Percentiles rank a stretch among this genome's conserved stretches.
These are phyloP conservation scores for Agonopterix alstromeriana DNA, from an alignment of 2,888 invertebrate genomes.

Conservation along the genomic window DNA sequence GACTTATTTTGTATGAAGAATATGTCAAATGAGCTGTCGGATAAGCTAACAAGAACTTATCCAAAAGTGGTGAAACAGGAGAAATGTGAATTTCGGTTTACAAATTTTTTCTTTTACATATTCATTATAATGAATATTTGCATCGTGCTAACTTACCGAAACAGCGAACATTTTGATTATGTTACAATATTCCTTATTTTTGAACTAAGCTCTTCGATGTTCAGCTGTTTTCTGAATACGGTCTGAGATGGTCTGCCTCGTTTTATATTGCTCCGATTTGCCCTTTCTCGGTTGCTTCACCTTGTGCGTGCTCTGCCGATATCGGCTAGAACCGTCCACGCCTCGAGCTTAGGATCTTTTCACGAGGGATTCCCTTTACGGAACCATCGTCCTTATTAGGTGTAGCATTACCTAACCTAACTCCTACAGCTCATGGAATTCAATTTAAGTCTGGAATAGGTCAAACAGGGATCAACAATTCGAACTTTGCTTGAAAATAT, in stretches of 20 bases:
- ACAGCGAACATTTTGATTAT: conserved; percentile 36
- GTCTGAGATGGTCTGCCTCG: conserved; percentile 62
- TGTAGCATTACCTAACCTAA: neutral
- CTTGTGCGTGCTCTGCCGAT: conserved; percentile 60
- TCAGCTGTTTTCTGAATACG: conserved; percentile 61
- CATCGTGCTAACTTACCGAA: conserved; percentile 43
- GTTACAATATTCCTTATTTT: conserved; percentile 19
- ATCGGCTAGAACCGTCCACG: conserved; percentile 40
- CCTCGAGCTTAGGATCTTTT: conserved; percentile 27
- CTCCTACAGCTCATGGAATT: conserved; percentile 1
- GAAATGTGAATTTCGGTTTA: too few species aligned
- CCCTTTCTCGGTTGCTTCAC: conserved; percentile 74
- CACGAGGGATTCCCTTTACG: conserved; percentile 13
- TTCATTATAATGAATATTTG: too few species aligned
- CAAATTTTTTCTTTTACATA: too few species aligned
- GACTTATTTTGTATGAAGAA: too few species aligned
- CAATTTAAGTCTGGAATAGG: neutral
- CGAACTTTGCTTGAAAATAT: conserved; percentile 1
- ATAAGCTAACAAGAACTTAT: too few species aligned
- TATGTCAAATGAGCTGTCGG: too few species aligned
- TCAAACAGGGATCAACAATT: conserved; percentile 1
- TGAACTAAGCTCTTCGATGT: conserved; percentile 40
- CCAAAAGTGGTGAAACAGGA: too few species aligned
- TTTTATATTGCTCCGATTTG: conserved; percentile 71
- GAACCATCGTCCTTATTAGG: neutral